phyloP scores from a whole-genome alignment of 1,140 invertebrate genomes.

The Drosophila navojoa region DNA sequence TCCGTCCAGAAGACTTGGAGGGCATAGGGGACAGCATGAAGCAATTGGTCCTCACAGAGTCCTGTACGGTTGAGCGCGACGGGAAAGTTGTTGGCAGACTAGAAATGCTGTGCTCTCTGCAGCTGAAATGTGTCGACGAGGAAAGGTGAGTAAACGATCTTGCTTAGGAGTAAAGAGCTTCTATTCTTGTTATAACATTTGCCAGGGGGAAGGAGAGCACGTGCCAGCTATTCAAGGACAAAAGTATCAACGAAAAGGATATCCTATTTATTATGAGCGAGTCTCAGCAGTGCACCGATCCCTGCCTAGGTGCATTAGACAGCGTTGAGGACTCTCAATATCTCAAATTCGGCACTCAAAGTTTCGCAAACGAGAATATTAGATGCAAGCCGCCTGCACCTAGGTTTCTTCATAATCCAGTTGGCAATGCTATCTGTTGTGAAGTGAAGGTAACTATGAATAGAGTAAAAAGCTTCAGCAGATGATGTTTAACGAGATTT shows the following conservation, averaged over 20 bases:
- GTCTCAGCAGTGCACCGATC: conserved; percentile 47
- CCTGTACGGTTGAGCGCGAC: background rate
- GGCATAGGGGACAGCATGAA: conserved; percentile 37
- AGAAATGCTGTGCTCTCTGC: conserved; percentile 44
- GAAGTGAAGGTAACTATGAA: conserved; percentile 49
- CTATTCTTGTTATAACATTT: background rate
- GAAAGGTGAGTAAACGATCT: conserved; percentile 18
- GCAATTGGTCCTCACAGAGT: conserved; percentile 42
- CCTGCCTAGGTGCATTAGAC: conserved; percentile 28
- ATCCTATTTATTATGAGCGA: conserved; percentile 59
- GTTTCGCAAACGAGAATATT: conserved; percentile 26
- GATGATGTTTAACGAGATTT: no score
- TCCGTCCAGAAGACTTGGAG: background rate
- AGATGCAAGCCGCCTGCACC: conserved; percentile 18
- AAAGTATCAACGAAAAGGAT: conserved; percentile 51
- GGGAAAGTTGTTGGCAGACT: conserved; percentile 29
- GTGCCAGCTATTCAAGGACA: conserved; percentile 37
- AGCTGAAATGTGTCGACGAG: conserved; percentile 35
- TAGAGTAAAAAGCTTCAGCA: no score
- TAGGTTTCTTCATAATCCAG: conserved; percentile 20
- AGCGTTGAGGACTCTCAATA: conserved; percentile 30
- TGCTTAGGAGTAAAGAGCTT: background rate
- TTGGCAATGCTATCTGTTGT: conserved; percentile 40
- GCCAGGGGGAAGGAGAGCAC: background rate
- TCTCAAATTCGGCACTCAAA: conserved; percentile 38